A percentile compares a stretch with the other conserved stretches of the same genome.
phyloP scores from a whole-genome alignment of 2,113 vertebrate species.

The Lampris incognitus region DNA sequence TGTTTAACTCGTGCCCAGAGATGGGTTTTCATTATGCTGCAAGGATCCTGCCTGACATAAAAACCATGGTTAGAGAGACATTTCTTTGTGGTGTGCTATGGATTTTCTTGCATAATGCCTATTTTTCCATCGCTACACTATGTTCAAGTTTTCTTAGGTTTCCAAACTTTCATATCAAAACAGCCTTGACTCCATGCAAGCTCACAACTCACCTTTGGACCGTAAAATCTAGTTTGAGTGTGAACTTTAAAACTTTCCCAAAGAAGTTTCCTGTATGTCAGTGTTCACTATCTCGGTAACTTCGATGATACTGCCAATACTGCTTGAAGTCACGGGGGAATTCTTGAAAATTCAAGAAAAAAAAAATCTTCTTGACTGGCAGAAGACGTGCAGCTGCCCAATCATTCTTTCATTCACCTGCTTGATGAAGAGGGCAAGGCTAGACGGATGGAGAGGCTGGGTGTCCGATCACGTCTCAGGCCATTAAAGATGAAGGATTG shows the following conservation, averaged over 20 bases:
- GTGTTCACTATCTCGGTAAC: constrained; percentile 53
- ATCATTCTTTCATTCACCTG: constrained; percentile 39
- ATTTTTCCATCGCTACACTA: not conserved
- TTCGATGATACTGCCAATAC: constrained; percentile 74
- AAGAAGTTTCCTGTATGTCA: constrained; percentile 73
- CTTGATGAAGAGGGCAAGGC: constrained; percentile 72
- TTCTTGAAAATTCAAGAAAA: constrained; percentile 72
- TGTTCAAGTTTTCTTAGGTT: constrained; percentile 57
- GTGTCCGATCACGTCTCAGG: constrained; percentile 70
- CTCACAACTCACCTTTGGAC: constrained; percentile 55
- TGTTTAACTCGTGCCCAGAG: not conserved
- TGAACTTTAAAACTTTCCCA: constrained; percentile 71
- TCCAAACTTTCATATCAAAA: constrained; percentile 45
- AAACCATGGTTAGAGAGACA: not conserved
- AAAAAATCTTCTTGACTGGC: constrained; percentile 61
- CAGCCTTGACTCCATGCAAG: constrained; percentile 45
- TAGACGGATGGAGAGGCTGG: constrained; percentile 69
- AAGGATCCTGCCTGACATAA: not conserved
- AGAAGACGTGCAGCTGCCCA: constrained; percentile 66
- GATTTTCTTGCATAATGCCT: constrained; percentile 17
- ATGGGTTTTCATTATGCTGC: not conserved
- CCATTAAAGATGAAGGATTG: constrained; percentile 83
- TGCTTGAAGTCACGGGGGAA: constrained; percentile 70
- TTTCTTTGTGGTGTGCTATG: not conserved
- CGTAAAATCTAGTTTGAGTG: constrained; percentile 60